Conservation (phyloP, 2,113 vertebrate species). For the Pyxicephalus adspersus region DNA sequence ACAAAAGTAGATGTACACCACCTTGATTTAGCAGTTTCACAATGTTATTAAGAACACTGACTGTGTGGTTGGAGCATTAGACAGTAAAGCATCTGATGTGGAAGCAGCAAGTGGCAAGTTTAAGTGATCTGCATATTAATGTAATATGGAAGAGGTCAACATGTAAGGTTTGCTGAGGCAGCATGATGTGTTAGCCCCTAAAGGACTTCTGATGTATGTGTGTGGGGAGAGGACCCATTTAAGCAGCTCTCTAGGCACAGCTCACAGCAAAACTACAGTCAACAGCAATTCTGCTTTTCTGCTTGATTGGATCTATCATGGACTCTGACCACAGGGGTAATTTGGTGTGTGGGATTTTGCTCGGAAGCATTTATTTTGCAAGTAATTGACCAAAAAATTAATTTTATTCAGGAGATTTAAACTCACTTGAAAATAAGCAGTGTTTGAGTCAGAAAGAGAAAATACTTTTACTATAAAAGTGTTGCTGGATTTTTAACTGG, state of each 20-base stretch:
- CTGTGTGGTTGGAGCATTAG: conserved; percentile 28
- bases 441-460: not conserved
- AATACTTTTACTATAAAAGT: conserved; percentile 9
- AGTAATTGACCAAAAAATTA: conserved; percentile 59
- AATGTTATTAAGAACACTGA: conserved; percentile 43
- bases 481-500: not conserved
- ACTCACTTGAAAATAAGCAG: conserved; percentile 33
- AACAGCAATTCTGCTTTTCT: conserved; percentile 57
- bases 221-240: conserved; percentile 53
- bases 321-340: conserved; percentile 57
- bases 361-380: conserved; percentile 53
- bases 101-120: conserved; percentile 34
- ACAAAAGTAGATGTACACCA: not conserved
- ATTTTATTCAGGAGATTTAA: conserved; percentile 53
- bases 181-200: conserved; percentile 45
- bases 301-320: conserved; percentile 56
- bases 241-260: conserved; percentile 51
- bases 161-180: conserved; percentile 53
- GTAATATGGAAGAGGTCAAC: conserved; percentile 54
- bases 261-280: conserved; percentile 56
- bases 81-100: conserved; percentile 21
- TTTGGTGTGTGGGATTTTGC: conserved; percentile 52
- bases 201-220: conserved; percentile 54
- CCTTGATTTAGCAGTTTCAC: conserved; percentile 17
- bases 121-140: conserved; percentile 55